Evolutionary conservation across 1,140 invertebrate species (phyloP), one percentile per base, ranked within the genome.

Genomic region (Drosophila tristis): DNA sequence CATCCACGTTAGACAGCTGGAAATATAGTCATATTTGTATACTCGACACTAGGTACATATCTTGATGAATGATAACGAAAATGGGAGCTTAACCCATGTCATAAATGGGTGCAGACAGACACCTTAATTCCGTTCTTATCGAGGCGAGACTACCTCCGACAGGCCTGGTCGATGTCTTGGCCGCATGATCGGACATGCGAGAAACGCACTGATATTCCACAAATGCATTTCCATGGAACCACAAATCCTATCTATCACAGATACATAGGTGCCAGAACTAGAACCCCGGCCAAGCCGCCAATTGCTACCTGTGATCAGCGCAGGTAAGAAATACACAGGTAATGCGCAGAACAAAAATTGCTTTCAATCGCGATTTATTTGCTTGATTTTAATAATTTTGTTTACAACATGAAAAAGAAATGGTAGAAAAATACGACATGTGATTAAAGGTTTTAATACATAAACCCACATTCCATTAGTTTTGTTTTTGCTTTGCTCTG

Each of bases 321-420:
- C 71, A 74, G 71, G 71, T 74, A 74, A 13, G 16, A 11, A 54
- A 56, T 8, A 15, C 5, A 39, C 44, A 71, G 59, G 25, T 60
- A 78, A 39, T 55, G 56, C 45, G 80, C 23, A 20, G 6, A 16
- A 35, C 7, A 23, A 7, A 23, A 13, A 61, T 51, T 45, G 8
- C 23, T 51, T 80, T 72, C 61, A 45, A 53, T 75, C 11, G 29
- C 43, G 35, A 47, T 66, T 77, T 86, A 62, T 62, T 67, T 49
- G 20, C 54, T 65, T 57, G 59, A 43, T 54, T 63, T 47, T 60
- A 59, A 53, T 47, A 54, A 71, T 73, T 39, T 85, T 74, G 63
- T 86, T 87, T 61, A 87, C 82, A 87, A 87, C 82, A 89, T 89
- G 74, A 82, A 87, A 87, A 87, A 87, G 79, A 82, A 87, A 82